Evolutionary conservation across 2,113 vertebrate species (phyloP).

Genomic region (Megaleporinus macrocephalus): DNA sequence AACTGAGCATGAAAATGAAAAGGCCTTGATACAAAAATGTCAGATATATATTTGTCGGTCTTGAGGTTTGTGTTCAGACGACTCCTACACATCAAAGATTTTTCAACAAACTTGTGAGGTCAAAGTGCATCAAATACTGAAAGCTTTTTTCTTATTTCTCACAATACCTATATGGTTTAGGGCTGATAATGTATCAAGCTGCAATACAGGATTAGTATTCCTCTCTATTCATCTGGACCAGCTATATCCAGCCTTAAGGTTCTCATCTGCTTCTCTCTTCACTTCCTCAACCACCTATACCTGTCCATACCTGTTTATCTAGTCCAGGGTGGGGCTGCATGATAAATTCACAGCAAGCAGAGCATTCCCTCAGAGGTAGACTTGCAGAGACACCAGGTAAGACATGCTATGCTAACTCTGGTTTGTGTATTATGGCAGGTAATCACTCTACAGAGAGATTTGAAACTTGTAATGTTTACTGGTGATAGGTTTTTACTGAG

Average conservation of each 20-base stretch:
- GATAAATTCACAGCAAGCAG: conserved; percentile 37
- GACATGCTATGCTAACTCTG: neutral
- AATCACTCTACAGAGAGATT: neutral
- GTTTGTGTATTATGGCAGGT: neutral
- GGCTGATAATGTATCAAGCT: no score
- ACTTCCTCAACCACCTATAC: conserved; percentile 7
- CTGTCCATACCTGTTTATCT: conserved; percentile 34
- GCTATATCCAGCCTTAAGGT: neutral
- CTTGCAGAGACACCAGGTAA: conserved; percentile 12
- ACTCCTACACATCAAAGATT: no score
- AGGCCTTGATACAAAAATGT: no score
- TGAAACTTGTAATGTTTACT: neutral
- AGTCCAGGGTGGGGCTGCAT: conserved; percentile 14
- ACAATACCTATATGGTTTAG: no score
- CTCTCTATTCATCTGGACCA: no score
- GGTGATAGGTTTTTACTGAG: neutral
- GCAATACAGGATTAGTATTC: no score
- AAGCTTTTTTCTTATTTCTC: no score
- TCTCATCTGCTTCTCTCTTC: neutral
- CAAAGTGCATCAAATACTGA: no score
- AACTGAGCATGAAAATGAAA: no score
- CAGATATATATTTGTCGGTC: no score
- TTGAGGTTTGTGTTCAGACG: no score
- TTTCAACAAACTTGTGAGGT: no score
- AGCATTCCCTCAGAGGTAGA: neutral